Evolutionary conservation across 2,797 vertebrate species (phyloP).

Genomic region (Hemitrygon akajei): DNA sequence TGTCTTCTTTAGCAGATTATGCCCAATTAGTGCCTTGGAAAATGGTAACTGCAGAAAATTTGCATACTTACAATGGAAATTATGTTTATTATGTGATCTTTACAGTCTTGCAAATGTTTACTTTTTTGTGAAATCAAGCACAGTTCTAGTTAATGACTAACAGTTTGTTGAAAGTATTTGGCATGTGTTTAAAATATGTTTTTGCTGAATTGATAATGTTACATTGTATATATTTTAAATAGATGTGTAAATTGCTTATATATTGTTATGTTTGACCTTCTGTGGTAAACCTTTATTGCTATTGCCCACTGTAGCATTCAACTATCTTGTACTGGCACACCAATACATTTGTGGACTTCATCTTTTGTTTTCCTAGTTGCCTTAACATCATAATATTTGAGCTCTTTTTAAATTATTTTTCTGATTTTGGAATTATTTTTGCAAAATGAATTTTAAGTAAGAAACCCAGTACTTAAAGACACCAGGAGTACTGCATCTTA

Average conservation of each 20-base stretch:
- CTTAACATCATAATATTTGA: neutral
- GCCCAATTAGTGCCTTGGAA: neutral
- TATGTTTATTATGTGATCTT: neutral
- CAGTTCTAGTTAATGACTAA: no score
- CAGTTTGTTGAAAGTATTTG: neutral
- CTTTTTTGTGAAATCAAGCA: neutral
- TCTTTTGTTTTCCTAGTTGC: neutral
- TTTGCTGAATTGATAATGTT: neutral
- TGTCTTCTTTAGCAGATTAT: neutral
- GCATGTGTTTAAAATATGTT: neutral
- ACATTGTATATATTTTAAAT: neutral
- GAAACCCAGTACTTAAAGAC: neutral
- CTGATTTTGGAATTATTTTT: neutral
- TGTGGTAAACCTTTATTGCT: neutral
- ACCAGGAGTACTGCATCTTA: neutral
- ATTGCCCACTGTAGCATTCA: neutral
- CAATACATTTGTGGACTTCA: neutral
- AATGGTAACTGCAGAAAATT: neutral
- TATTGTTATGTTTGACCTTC: neutral
- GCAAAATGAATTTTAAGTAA: neutral
- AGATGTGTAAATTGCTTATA: neutral
- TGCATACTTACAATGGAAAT: neutral
- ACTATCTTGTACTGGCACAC: neutral
- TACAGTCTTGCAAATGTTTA: neutral
- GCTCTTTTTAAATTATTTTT: neutral